Percentiles rank a stretch among this genome's conserved stretches.
Evolutionary conservation across 2,113 vertebrate species (phyloP).

Genomic region (Bubo bubo): DNA sequence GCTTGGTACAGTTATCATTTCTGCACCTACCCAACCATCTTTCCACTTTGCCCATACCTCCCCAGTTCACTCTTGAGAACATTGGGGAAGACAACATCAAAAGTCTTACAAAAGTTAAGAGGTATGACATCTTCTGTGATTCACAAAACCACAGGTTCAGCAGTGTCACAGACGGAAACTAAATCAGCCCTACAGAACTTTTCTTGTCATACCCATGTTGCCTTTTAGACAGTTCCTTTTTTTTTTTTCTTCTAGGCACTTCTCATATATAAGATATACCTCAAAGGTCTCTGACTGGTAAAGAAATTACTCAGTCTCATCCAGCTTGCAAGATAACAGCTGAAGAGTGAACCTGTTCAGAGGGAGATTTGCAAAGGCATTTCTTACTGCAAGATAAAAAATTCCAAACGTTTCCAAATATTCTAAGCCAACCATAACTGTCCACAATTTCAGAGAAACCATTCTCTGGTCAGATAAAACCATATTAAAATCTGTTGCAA

Average conservation of each 20-base stretch:
- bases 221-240: background rate
- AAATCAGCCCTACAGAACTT: background rate
- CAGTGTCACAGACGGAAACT: background rate
- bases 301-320: background rate
- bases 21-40: background rate
- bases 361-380: background rate
- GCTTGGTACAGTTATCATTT: background rate
- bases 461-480: background rate
- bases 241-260: background rate
- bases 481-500: background rate
- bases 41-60: background rate
- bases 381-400: background rate
- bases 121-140: background rate
- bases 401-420: background rate
- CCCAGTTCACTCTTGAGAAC: background rate
- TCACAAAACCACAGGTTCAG: background rate
- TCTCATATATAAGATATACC: background rate
- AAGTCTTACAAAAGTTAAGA: background rate
- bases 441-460: background rate
- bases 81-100: rapidly evolving
- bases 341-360: background rate
- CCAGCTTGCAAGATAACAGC: background rate
- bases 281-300: background rate
- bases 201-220: background rate
- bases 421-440: background rate